A percentile compares a stretch with the other conserved stretches of the same genome.
Evolutionary conservation across 2,113 vertebrate species (phyloP).

Genomic region (Myxocyprinus asiaticus): DNA sequence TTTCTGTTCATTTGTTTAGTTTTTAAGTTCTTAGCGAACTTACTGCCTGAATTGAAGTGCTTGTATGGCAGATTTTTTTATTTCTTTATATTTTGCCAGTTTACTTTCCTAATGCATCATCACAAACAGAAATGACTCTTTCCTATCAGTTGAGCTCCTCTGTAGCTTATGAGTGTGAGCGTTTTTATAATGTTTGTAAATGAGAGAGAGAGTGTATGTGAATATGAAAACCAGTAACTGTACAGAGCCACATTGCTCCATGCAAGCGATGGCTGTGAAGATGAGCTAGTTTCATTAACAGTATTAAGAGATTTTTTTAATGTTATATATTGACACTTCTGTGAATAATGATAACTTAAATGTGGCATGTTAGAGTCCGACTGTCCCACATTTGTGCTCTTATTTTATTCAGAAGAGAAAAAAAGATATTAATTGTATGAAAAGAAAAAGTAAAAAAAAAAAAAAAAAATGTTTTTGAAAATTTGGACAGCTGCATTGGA

Average conservation of each 20-base stretch:
- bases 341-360: slow-evolving; percentile 84
- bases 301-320: slow-evolving; percentile 90
- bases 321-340: slow-evolving; percentile 92
- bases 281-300: slow-evolving; percentile 90
- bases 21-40: slow-evolving; percentile 4
- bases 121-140: slow-evolving; percentile 72
- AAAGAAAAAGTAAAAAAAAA: slow-evolving; percentile 58
- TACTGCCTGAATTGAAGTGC: slow-evolving; percentile 59
- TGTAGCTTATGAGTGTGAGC: slow-evolving; percentile 66
- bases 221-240: slow-evolving; percentile 70
- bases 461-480: slow-evolving; percentile 29
- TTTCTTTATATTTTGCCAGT: slow-evolving; percentile 63
- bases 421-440: slow-evolving; percentile 61
- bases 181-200: slow-evolving; percentile 29
- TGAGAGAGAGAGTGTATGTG: slow-evolving; percentile 6
- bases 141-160: slow-evolving; percentile 73
- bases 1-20: neutral
- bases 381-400: slow-evolving; percentile 78
- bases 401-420: slow-evolving; percentile 48
- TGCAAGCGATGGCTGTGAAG: slow-evolving; percentile 70
- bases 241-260: slow-evolving; percentile 83
- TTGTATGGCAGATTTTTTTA: slow-evolving; percentile 64
- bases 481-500: slow-evolving; percentile 79
- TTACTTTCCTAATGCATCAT: slow-evolving; percentile 77
- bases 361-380: slow-evolving; percentile 85